A percentile compares a stretch with the other conserved stretches of the same genome.
phyloP scores from a whole-genome alignment of 2,888 invertebrate species.

The Metellina segmentata region DNA sequence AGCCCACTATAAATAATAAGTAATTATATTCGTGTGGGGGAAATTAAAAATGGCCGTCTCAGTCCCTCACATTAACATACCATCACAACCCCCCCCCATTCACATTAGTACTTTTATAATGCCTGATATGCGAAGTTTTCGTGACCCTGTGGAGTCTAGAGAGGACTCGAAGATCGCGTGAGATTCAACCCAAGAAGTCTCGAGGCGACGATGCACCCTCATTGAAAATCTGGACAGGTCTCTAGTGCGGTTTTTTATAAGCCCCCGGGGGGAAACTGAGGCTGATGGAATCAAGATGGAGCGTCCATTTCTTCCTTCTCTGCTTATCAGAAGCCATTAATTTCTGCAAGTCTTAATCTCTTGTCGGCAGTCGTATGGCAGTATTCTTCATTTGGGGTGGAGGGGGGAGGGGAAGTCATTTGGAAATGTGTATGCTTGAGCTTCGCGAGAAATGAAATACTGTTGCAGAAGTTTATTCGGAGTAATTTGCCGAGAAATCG shows the following conservation, averaged over 20 bases:
- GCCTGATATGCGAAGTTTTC: conserved; percentile 24
- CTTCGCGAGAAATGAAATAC: not conserved
- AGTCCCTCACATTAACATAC: conserved; percentile 62
- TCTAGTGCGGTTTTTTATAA: not conserved
- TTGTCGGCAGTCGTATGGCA: not conserved
- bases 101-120: conserved; percentile 34
- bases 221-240: conserved; percentile 62
- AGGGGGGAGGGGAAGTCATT: not conserved
- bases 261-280: not conserved
- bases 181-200: conserved; percentile 32
- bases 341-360: conserved; percentile 30
- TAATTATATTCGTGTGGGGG: conserved; percentile 25
- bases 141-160: conserved; percentile 48
- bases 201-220: conserved; percentile 31
- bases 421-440: not conserved
- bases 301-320: conserved; percentile 21
- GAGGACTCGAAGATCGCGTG: conserved; percentile 41
- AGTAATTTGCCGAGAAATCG: not conserved
- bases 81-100: conserved; percentile 31
- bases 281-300: conserved; percentile 1
- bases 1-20: conserved; percentile 8
- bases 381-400: not conserved
- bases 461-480: not conserved
- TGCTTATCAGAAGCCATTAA: conserved; percentile 56
- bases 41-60: conserved; percentile 43